These are phyloP conservation scores for Denticeps clupeoides DNA, from an alignment of 2,797 vertebrate species.

Conservation along the genomic window DNA sequence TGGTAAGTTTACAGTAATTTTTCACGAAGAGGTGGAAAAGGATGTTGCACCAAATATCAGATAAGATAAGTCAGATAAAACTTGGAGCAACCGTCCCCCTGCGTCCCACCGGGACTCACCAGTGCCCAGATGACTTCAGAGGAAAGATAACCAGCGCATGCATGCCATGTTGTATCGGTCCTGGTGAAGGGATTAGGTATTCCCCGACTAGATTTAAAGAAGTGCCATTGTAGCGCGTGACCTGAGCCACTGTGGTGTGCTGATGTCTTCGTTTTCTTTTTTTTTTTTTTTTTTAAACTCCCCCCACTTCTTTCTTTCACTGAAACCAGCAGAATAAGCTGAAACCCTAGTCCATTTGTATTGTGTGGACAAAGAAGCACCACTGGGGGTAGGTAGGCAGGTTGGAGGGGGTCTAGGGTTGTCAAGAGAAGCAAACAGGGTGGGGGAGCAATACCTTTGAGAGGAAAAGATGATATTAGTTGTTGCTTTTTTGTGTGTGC, in stretches of 20 bases:
- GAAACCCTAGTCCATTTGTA: slow-evolving; percentile 66
- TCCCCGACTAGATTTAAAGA: slow-evolving; percentile 41
- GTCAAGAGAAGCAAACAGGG: no score
- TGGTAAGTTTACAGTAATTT: no score
- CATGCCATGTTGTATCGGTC: slow-evolving; percentile 24
- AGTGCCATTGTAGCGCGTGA: slow-evolving; percentile 39
- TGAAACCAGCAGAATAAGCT: slow-evolving; percentile 68
- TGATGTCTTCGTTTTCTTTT: slow-evolving; percentile 68
- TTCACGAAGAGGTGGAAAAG: no score
- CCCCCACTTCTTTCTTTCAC: slow-evolving; percentile 28
- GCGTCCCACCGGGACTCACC: no score
- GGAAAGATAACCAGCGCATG: slow-evolving; percentile 29
- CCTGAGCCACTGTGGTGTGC: slow-evolving; percentile 50
- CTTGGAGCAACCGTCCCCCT: no score
- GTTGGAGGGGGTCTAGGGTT: slow-evolving; percentile 49
- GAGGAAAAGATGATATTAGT: slow-evolving; percentile 11
- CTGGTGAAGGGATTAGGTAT: slow-evolving; percentile 25
- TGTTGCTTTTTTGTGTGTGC: slow-evolving; percentile 29
- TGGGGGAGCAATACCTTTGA: slow-evolving; percentile 5
- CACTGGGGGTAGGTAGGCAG: slow-evolving; percentile 39
- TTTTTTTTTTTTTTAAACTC: slow-evolving; percentile 10
- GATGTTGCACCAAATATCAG: no score
- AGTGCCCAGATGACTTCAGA: no score
- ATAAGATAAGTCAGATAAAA: no score
- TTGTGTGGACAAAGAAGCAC: slow-evolving; percentile 57